These are phyloP conservation scores for Brachypteracias leptosomus DNA, from an alignment of 2,113 vertebrate genomes.

Conservation along the genomic window DNA sequence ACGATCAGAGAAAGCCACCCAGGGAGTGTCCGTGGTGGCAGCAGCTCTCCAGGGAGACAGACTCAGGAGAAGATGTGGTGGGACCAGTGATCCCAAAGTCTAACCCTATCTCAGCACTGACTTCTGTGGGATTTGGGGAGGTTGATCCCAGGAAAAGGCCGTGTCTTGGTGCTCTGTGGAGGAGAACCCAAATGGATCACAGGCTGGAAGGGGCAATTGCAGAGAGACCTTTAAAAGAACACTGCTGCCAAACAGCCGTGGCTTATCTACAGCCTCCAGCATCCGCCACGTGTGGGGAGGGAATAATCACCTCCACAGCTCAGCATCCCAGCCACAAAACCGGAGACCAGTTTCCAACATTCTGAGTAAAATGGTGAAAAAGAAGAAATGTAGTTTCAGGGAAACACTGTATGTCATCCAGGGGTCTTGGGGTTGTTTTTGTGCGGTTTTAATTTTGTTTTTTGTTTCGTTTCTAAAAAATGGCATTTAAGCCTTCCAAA, in stretches of 20 bases:
- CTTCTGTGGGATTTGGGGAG: not conserved
- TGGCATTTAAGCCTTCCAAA: not conserved
- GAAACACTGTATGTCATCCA: not conserved
- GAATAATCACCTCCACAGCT: accelerated
- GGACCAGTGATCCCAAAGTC: not conserved
- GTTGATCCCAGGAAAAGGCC: accelerated
- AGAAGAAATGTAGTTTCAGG: not conserved
- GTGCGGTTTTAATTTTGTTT: no score
- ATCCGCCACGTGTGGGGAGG: accelerated
- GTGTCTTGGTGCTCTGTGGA: accelerated
- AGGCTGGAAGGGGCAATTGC: not conserved
- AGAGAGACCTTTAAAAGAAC: not conserved
- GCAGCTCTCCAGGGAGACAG: not conserved
- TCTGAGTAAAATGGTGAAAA: not conserved
- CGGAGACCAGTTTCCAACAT: not conserved
- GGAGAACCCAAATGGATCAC: accelerated
- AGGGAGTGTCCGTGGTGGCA: accelerated
- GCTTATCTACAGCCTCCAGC: slow-evolving; percentile 2
- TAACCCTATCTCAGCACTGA: not conserved
- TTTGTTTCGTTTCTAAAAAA: not conserved
- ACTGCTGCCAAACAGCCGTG: not conserved
- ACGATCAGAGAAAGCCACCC: accelerated
- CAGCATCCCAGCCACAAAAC: not conserved
- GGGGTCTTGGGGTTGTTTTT: not conserved
- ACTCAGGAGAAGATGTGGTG: not conserved